phyloP scores from a whole-genome alignment of 1,140 invertebrate genomes.

The Homalodisca vitripennis region DNA sequence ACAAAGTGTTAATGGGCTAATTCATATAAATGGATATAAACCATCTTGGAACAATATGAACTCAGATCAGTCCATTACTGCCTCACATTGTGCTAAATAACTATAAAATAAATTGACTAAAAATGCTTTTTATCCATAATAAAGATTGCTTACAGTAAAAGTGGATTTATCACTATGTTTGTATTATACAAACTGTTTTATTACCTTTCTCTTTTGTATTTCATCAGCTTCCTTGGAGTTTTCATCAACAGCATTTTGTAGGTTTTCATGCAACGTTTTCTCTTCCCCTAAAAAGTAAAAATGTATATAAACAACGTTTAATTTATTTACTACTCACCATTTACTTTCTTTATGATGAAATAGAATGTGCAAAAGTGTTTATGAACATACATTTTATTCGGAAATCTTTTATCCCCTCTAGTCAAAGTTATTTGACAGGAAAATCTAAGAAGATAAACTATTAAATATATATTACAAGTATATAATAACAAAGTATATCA shows the following conservation, averaged over 20 bases:
- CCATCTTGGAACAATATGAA: too few species aligned
- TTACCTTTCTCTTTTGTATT: neutral
- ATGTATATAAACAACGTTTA: neutral
- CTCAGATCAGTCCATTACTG: neutral
- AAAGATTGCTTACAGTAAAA: neutral
- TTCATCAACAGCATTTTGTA: neutral
- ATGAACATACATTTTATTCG: neutral
- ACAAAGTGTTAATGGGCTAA: too few species aligned
- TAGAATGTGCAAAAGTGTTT: neutral
- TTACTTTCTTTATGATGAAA: neutral
- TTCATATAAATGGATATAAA: too few species aligned
- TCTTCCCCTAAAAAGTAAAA: slow-evolving; percentile 13
- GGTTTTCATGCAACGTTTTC: slow-evolving; percentile 12
- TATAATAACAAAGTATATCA: too few species aligned
- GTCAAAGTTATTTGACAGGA: neutral
- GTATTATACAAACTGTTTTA: neutral
- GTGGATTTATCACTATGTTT: neutral
- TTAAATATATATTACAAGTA: neutral
- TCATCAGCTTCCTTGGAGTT: neutral
- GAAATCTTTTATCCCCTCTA: neutral
- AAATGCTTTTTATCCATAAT: neutral
- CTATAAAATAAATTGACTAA: neutral
- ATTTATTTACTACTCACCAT: neutral
- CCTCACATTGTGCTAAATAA: neutral
- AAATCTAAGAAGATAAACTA: neutral